phyloP scores from a whole-genome alignment of 2,888 invertebrate genomes.

The Leuctra nigra region DNA sequence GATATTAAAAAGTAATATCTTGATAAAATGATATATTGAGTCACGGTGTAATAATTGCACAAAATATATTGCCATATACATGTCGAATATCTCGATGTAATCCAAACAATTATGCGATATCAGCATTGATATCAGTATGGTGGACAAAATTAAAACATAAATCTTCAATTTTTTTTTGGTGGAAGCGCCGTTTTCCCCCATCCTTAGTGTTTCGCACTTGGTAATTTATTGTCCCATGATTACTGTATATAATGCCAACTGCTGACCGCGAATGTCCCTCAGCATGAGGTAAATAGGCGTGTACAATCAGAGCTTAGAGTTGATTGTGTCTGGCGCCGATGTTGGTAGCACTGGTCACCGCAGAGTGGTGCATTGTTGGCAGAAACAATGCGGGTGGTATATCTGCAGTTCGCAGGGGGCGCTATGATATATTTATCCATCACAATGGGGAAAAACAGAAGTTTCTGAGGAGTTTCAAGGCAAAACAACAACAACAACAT shows the following conservation, averaged over 20 bases:
- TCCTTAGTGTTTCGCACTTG: not conserved
- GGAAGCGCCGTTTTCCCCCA: not conserved
- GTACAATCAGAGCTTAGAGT: not conserved
- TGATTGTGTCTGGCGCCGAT: constrained; percentile 1
- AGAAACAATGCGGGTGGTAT: constrained; percentile 12
- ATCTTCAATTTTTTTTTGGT: not conserved
- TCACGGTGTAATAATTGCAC: too few species aligned
- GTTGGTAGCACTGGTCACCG: not conserved
- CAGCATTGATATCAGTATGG: too few species aligned
- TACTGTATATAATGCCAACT: not conserved
- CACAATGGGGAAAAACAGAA: not conserved
- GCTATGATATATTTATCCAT: not conserved
- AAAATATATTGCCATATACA: too few species aligned
- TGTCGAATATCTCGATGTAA: too few species aligned
- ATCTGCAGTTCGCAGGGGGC: constrained; percentile 13
- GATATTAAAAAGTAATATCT: too few species aligned
- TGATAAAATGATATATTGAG: too few species aligned
- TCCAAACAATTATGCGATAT: too few species aligned
- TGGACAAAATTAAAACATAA: too few species aligned
- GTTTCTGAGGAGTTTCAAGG: not conserved
- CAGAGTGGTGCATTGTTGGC: constrained; percentile 9
- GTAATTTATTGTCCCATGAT: not conserved
- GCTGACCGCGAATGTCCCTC: not conserved
- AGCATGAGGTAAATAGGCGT: constrained; percentile 14
- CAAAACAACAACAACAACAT: not conserved